Conservation (phyloP, 2,113 vertebrate genomes). For the Sitta europaea region DNA sequence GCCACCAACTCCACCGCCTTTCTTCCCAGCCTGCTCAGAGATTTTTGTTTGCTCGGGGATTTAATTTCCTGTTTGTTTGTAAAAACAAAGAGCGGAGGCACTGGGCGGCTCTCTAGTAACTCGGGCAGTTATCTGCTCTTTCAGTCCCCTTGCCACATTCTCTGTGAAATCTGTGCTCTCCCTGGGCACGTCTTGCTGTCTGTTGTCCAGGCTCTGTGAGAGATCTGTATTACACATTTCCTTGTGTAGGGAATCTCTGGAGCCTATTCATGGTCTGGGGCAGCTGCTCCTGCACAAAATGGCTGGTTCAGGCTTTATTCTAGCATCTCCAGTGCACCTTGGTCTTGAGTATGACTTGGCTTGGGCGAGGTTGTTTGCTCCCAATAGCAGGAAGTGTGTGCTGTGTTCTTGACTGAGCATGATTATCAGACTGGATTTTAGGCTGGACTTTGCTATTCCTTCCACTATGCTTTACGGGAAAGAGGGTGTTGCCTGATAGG, state of each 20-base stretch:
- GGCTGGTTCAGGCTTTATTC: background rate
- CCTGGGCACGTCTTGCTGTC: accelerated
- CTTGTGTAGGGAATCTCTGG: background rate
- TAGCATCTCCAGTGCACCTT: background rate
- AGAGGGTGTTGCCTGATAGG: background rate
- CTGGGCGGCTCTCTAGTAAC: background rate
- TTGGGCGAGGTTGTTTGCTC: background rate
- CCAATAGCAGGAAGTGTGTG: background rate
- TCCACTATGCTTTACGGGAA: background rate
- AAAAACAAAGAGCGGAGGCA: background rate
- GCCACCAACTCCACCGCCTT: accelerated
- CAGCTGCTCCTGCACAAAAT: background rate
- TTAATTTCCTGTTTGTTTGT: conserved; percentile 36
- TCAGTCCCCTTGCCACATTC: background rate
- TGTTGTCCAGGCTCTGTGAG: background rate
- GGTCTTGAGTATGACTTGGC: background rate
- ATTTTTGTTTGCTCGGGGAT: background rate
- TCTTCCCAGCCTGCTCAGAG: background rate
- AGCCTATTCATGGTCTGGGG: background rate
- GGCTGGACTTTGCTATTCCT: conserved; percentile 10
- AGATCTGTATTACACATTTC: accelerated
- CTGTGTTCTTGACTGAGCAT: background rate
- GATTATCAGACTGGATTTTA: background rate
- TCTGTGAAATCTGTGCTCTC: background rate
- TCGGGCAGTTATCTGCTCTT: background rate